Evolutionary conservation across 1,140 invertebrate species (phyloP).

Genomic region (Sweltsa coloradensis): DNA sequence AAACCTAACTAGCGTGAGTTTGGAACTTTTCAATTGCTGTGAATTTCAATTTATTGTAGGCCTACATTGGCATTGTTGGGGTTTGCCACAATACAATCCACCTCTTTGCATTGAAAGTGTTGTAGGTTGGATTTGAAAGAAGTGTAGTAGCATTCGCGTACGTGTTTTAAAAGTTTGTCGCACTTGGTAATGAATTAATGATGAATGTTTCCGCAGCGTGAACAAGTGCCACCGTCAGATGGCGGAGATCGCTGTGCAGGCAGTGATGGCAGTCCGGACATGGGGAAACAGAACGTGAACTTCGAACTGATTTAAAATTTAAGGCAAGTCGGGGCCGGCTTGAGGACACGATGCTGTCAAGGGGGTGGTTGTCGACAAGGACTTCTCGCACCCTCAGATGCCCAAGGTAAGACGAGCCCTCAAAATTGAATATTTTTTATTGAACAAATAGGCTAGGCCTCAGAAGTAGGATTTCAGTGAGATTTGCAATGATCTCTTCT

Average conservation of each 20-base stretch:
- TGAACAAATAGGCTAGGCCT: no score
- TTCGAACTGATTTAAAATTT: constrained; percentile 99
- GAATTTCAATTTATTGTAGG: no score
- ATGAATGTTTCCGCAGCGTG: constrained; percentile 35
- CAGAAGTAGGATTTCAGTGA: no score
- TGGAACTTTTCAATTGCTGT: no score
- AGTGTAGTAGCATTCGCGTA: no score
- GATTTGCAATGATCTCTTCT: no score
- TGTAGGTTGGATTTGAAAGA: no score
- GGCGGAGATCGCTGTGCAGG: constrained; percentile 98
- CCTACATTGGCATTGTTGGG: no score
- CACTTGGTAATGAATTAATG: neutral
- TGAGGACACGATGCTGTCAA: constrained; percentile 92
- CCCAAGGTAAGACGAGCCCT: constrained; percentile 60
- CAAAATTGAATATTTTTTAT: neutral
- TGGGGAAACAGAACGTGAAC: constrained; percentile 91
- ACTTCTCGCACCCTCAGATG: constrained; percentile 99
- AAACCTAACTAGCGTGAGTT: no score
- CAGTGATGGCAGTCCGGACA: constrained; percentile 89
- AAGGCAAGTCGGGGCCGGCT: constrained; percentile 95
- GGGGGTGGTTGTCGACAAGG: constrained; percentile 97
- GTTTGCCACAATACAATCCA: no score
- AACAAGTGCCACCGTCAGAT: constrained; percentile 89
- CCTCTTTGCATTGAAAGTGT: no score
- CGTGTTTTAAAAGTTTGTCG: no score